Base-by-base conservation (phyloP, 2,888 invertebrate genomes). In the Ophonus ardosiacus region DNA sequence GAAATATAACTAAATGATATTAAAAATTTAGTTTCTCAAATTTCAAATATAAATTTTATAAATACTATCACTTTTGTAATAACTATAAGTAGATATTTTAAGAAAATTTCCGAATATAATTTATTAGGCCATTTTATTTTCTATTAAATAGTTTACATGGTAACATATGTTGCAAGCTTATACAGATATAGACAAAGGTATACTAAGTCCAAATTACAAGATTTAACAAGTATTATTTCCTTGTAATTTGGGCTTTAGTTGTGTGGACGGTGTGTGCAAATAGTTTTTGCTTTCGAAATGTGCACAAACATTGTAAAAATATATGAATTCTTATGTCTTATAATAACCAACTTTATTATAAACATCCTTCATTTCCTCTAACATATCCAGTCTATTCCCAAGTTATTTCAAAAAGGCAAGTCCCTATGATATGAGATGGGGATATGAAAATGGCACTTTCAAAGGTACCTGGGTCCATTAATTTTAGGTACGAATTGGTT, bases 371-470 rank as follows among this genome's bases (percentile, higher is more conserved):
- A 71, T 57, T 18, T 83, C 65, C 78, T 51, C 78, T 84, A 78
- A 65, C 51, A 17, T 76, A 51, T 68, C 80, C 80, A 80, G 84
- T 84, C 84, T 79, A 65, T 51, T 56, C 24, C 56, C 84, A 84
- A 17, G 21, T 78, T 63, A 65, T 65, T 84, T 80, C 85, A 68
- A 85, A 84, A 85, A 85, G 85, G 85, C 85, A 85, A 80, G 56
- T 85, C 80, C 85, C 85, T 85, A 83, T 85, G 85, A 85, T 85
- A 85, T 85, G 85, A 85, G 63, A 85, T 68, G 80, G 68, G 81
- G 85, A 80, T 79, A 85, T 79, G 85, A 80, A 84, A 84, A 85
- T 85, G 85, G 85, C 85, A 85, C 85, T 85, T 85, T 57, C 57
- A 17, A 81, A 83, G 83, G 83, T 83, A 80, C 84, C 78, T 79